These are phyloP conservation scores for Tenthredo scrophulariae DNA, from an alignment of 2,888 invertebrate genomes.

Conservation along the genomic window DNA sequence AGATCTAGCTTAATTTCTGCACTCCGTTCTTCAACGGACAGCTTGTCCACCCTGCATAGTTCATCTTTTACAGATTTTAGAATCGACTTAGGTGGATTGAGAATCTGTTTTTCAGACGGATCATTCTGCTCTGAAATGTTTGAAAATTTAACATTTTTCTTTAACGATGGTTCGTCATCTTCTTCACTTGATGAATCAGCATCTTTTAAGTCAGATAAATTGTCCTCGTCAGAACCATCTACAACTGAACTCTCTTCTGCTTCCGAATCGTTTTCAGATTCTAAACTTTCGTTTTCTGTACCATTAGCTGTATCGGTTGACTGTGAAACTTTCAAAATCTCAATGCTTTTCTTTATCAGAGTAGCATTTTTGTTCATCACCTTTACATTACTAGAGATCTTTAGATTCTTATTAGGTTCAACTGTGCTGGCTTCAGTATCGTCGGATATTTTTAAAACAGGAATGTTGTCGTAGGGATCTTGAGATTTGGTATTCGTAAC, in stretches of 20 bases:
- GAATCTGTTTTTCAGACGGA: not conserved
- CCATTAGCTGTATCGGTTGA: conserved; percentile 45
- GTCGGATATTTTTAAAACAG: conserved; percentile 51
- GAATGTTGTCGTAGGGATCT: conserved; percentile 53
- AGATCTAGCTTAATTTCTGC: conserved; percentile 73
- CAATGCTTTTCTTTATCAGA: conserved; percentile 53
- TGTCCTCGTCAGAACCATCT: conserved; percentile 62
- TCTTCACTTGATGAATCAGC: conserved; percentile 65
- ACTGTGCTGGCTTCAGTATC: not conserved
- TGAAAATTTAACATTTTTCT: conserved; percentile 43
- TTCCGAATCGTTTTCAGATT: conserved; percentile 26
- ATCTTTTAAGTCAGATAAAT: conserved; percentile 68
- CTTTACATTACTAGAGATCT: not conserved
- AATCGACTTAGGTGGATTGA: conserved; percentile 7
- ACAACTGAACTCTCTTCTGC: conserved; percentile 46
- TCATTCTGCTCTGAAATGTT: not conserved
- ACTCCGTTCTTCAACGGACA: conserved; percentile 59
- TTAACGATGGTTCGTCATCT: conserved; percentile 57
- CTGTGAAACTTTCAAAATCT: conserved; percentile 52
- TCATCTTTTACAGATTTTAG: conserved; percentile 28
- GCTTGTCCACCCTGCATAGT: conserved; percentile 52
- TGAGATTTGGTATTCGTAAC: not conserved
- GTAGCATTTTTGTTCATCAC: conserved; percentile 17
- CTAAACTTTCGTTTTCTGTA: conserved; percentile 1
- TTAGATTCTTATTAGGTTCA: not conserved